Conservation (phyloP, 1,140 invertebrate species). For the Elysia chlorotica region DNA sequence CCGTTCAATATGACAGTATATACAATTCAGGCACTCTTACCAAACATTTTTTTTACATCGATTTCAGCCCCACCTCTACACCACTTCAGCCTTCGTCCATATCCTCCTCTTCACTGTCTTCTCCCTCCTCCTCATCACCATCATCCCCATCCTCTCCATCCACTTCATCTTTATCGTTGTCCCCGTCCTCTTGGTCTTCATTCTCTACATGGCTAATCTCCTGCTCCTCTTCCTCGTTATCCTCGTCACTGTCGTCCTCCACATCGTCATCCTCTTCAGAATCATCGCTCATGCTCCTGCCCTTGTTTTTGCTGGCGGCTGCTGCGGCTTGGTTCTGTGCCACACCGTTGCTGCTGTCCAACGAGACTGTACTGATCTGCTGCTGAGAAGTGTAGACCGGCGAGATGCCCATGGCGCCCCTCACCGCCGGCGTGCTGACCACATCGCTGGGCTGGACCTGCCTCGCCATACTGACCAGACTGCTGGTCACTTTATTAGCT, state of each 20-base stretch:
- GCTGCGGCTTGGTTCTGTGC: no score
- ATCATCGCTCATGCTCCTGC: no score
- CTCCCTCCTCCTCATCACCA: neutral
- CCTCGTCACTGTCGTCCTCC: constrained; percentile 11
- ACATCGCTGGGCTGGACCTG: constrained; percentile 17
- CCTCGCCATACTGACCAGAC: constrained; percentile 11
- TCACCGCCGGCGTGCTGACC: constrained; percentile 16
- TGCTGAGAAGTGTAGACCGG: no score
- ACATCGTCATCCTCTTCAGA: constrained; percentile 4
- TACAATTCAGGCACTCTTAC: no score
- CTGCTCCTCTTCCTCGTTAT: constrained; percentile 10
- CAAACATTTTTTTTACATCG: neutral
- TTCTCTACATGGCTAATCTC: constrained; percentile 9
- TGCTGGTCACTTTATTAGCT: constrained; percentile 18
- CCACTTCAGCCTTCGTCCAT: neutral
- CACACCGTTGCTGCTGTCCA: no score
- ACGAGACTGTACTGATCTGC: no score
- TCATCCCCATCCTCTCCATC: neutral
- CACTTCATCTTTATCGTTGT: neutral
- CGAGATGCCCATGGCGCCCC: constrained; percentile 21
- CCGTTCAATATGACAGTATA: no score
- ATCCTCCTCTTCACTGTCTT: neutral
- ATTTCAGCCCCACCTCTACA: neutral
- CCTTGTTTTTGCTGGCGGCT: no score
- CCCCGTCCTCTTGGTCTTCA: neutral